A percentile compares a stretch with the other conserved stretches of the same genome.
Conservation (phyloP, 2,888 invertebrate species). For the Barypeithes pellucidus region DNA sequence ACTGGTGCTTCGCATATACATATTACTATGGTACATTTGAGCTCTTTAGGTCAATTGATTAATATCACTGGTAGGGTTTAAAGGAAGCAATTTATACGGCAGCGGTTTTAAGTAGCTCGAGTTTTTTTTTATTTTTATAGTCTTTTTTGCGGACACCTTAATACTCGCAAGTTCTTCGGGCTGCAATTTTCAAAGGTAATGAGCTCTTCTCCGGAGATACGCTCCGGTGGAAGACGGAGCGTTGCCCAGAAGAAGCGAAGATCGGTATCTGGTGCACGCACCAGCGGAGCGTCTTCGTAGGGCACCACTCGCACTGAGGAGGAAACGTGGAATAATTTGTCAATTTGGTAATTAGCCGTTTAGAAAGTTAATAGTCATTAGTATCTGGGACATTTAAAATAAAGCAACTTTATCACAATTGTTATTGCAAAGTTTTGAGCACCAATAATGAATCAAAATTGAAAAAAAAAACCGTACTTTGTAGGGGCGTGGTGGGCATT, state of each 20-base stretch:
- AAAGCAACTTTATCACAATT: not conserved
- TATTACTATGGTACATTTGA: too few species aligned
- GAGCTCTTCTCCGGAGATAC: slow-evolving; percentile 50
- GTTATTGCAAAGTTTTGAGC: too few species aligned
- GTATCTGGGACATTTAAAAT: too few species aligned
- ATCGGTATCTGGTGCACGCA: slow-evolving; percentile 52
- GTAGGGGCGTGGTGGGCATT: too few species aligned
- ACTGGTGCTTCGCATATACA: too few species aligned
- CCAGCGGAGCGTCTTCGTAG: slow-evolving; percentile 44
- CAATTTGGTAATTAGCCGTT: slow-evolving; percentile 19
- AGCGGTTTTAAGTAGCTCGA: too few species aligned
- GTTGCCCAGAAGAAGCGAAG: slow-evolving; percentile 48
- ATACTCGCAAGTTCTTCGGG: slow-evolving; percentile 20
- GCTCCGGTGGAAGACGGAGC: slow-evolving; percentile 47
- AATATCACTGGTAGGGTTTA: too few species aligned
- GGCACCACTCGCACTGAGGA: slow-evolving; percentile 12
- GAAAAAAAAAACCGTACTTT: too few species aligned
- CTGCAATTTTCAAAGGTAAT: slow-evolving; percentile 53
- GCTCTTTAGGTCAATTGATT: too few species aligned
- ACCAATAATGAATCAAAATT: too few species aligned
- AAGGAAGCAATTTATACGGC: too few species aligned
- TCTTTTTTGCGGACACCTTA: not conserved
- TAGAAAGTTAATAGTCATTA: slow-evolving; percentile 4
- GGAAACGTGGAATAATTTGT: slow-evolving; percentile 43
- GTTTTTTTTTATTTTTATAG: too few species aligned